Evolutionary conservation across 2,113 vertebrate species (phyloP).

Genomic region (Naja naja): DNA sequence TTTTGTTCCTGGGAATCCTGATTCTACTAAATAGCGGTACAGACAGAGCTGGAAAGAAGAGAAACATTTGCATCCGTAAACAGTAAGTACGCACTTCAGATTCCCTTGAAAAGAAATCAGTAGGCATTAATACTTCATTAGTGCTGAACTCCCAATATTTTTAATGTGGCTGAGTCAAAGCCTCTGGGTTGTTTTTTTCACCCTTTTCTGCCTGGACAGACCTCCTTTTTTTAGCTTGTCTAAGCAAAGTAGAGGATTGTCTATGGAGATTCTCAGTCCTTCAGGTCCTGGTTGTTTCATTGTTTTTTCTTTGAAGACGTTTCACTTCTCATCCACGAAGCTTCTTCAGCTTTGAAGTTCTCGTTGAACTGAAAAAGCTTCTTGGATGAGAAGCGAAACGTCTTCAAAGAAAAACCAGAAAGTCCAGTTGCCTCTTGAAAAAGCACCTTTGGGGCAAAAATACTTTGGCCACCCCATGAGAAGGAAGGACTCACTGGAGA

Average conservation of each 20-base stretch:
- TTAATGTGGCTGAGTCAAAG: not conserved
- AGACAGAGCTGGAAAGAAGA: not conserved
- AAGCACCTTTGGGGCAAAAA: not conserved
- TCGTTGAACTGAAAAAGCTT: no score
- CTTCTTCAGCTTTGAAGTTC: no score
- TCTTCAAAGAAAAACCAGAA: no score
- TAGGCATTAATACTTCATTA: not conserved
- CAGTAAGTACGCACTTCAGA: not conserved
- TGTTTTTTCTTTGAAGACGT: no score
- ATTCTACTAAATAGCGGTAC: not conserved
- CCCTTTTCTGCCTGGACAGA: not conserved
- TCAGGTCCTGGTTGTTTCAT: no score
- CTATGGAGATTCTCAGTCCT: no score
- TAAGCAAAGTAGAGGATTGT: not conserved
- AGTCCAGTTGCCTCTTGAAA: no score
- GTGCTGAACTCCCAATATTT: not conserved
- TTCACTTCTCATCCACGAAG: no score
- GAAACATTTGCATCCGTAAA: not conserved
- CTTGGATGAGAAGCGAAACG: no score
- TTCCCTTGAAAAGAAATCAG: not conserved
- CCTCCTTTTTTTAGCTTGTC: not conserved
- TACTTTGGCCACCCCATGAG: not conserved
- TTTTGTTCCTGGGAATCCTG: not conserved
- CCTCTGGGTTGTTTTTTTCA: not conserved
- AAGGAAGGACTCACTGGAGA: no score